Evolutionary conservation across 2,113 vertebrate genomes (phyloP).

Genomic region (Sylvilagus bachmani): DNA sequence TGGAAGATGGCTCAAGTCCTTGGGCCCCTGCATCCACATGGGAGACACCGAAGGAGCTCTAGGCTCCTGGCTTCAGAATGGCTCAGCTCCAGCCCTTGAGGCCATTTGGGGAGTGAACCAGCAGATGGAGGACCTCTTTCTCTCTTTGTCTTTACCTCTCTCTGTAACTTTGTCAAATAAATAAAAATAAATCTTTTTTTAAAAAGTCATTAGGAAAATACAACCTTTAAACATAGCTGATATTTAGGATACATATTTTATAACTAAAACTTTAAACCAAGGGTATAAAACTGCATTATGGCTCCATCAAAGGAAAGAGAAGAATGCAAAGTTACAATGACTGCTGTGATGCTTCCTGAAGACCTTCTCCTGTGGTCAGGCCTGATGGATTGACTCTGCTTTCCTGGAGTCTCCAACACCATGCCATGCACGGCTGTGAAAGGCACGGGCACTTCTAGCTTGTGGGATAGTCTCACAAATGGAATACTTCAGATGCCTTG

Average conservation of each 20-base stretch:
- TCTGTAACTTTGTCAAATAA: too few relatives aligned
- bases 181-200: too few relatives aligned
- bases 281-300: neutral
- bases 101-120: too few relatives aligned
- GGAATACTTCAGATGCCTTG: neutral
- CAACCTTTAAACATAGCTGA: neutral
- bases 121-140: too few relatives aligned
- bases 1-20: too few relatives aligned
- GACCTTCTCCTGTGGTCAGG: neutral
- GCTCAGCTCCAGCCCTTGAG: too few relatives aligned
- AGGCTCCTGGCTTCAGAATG: too few relatives aligned
- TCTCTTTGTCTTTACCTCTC: too few relatives aligned
- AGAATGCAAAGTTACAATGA: slow-evolving; percentile 8
- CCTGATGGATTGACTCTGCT: neutral
- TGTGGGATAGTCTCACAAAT: neutral
- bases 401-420: neutral
- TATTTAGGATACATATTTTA: slow-evolving; percentile 23
- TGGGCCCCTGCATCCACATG: too few relatives aligned
- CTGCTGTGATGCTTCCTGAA: neutral
- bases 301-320: neutral
- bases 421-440: neutral
- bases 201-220: neutral
- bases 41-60: too few relatives aligned
- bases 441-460: neutral
- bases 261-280: slow-evolving; percentile 1